Evolutionary conservation across 2,888 invertebrate species (phyloP), one percentile per base, ranked within the genome.

Genomic region (Diplolepis rosae): DNA sequence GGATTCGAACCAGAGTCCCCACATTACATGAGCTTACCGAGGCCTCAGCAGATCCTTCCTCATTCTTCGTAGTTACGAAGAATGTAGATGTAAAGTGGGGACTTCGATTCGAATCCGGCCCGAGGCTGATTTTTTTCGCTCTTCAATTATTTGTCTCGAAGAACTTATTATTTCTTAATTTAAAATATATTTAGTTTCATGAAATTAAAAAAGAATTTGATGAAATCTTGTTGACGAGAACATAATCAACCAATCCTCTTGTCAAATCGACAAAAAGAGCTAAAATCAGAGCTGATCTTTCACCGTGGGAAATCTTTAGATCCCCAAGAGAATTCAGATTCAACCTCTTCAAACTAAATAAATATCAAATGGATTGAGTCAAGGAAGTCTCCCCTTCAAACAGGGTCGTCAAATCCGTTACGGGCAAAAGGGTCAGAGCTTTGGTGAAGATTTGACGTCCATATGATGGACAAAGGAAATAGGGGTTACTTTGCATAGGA

Each of bases 401-500:
- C 50, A 15, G 61, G 7, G 65, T 56, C 65, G 52, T 51, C 27
- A 45, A 48, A 35, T 39, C 11, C 65, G 22, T 61, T 73, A 65
- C 50, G 27, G 22, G n/a, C 35, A 22, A 45, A 28, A 51, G 30
- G 74, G 83, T 68, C 81, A 77, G 79, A 80, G 82, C 72, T 81
- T 83, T 79, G 73, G 73, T 74, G 68, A 70, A 69, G 61, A 51
- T 48, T 51, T 68, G 76, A 71, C 68, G 66, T 75, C 68, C 54
- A 52, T 54, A 51, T 65, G 74, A 76, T 74, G 81, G 80, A 81
- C 79, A 78, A 79, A 81, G 80, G 78, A 77, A 79, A 80, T 71
- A 72, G 78, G 78, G 71, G 72, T 78, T 82, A 74, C 77, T 84
- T 84, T 84, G 79, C 84, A 83, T 84, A 76, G 80, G 76, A 80